phyloP scores from a whole-genome alignment of 2,888 invertebrate genomes.

The Athetis lepigone region DNA sequence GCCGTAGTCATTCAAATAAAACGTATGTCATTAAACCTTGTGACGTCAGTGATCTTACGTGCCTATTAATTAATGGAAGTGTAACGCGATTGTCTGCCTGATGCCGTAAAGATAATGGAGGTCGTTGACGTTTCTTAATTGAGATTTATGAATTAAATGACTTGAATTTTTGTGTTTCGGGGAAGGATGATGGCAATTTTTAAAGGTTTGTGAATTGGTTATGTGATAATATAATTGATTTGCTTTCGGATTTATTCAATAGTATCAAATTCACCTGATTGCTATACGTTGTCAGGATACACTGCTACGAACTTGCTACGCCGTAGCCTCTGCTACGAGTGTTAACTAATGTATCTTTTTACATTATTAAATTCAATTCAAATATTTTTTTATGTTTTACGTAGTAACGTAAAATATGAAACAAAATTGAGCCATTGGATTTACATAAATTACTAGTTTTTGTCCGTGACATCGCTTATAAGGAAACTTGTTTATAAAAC shows the following conservation, averaged over 20 bases:
- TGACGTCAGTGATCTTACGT: constrained; percentile 44
- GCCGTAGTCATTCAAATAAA: constrained; percentile 9
- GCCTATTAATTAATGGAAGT: constrained; percentile 60
- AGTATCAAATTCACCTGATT: not conserved
- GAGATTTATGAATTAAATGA: constrained; percentile 56
- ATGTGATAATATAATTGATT: not conserved
- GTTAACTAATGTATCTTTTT: not conserved
- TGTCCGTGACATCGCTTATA: too few relatives aligned
- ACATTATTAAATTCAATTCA: not conserved
- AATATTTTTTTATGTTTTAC: too few relatives aligned
- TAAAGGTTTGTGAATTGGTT: constrained; percentile 6
- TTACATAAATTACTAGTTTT: too few relatives aligned
- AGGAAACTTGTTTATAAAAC: too few relatives aligned
- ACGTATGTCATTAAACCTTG: constrained; percentile 39
- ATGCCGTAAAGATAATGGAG: constrained; percentile 56
- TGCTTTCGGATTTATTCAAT: not conserved
- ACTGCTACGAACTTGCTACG: constrained; percentile 26
- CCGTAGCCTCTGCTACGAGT: constrained; percentile 20
- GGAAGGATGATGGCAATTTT: constrained; percentile 19
- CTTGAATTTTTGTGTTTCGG: constrained; percentile 13
- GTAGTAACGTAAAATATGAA: too few relatives aligned
- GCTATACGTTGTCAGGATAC: constrained; percentile 3
- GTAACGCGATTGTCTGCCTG: constrained; percentile 42
- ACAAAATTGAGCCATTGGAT: too few relatives aligned
- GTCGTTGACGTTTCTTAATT: constrained; percentile 57